A percentile compares a stretch with the other conserved stretches of the same genome.
Conservation (phyloP, 2,113 vertebrate species). For the Noctilio leporinus region DNA sequence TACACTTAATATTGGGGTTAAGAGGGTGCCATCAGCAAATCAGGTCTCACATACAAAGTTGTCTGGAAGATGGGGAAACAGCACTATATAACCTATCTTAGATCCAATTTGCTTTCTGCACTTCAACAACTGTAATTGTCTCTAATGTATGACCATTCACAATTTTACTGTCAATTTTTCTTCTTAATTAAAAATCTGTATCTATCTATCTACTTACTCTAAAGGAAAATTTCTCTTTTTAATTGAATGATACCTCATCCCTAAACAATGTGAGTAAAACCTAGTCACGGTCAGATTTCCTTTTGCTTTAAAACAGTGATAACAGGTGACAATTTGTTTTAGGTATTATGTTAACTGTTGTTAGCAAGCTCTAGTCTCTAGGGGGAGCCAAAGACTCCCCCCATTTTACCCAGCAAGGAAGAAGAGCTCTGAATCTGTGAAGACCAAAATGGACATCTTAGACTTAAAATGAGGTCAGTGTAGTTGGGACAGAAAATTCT, state of each 20-base stretch:
- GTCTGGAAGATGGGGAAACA: neutral
- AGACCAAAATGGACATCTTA: neutral
- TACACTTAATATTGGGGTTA: neutral
- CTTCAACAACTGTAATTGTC: neutral
- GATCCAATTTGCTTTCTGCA: neutral
- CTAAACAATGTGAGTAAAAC: neutral
- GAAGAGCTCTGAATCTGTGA: neutral
- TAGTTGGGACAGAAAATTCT: neutral
- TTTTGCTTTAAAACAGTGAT: neutral
- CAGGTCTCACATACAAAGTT: neutral
- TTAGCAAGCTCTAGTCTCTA: neutral
- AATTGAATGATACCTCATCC: neutral
- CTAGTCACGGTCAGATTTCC: neutral
- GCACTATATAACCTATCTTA: neutral
- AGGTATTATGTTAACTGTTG: neutral
- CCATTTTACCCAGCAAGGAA: neutral
- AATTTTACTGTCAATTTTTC: neutral
- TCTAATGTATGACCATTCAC: neutral
- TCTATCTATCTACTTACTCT: neutral
- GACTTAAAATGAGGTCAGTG: neutral
- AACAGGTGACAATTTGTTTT: neutral
- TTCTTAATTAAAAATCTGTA: constrained; percentile 11
- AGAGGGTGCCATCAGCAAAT: neutral
- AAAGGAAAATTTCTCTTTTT: neutral
- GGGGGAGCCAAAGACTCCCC: neutral